Evolutionary conservation across 1,140 invertebrate genomes (phyloP), one percentile per base, ranked within the genome.

Genomic region (Spodoptera litura): DNA sequence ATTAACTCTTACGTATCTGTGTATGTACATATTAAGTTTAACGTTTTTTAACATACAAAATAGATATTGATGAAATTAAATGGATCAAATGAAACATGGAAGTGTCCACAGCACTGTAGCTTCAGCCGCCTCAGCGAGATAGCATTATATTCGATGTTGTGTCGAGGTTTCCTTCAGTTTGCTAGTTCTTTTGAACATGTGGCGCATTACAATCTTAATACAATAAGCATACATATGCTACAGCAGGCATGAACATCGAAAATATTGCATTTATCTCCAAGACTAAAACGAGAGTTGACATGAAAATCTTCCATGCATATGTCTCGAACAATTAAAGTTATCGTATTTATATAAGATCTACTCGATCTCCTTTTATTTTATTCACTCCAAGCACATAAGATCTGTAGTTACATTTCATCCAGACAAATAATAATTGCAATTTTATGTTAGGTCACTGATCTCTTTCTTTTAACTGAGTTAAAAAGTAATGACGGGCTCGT

Each of bases 361-460:
- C 31, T 31, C 4, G 31, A 31, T 31, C 4, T 31, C 3, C 27
- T 61, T 61, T 15, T 52, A 53, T 70, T 70, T 68, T 10, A 10
- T 6, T 44, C 38, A 44, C 38, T 2, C 51, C 49, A 70, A 12
- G 27, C 20, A 27, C 51, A 70, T 55, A n/a, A 38, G 11, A 31
- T 55, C 38, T 70, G 15, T 55, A 71, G n/a, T 35, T 13, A 56
- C 15, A 59, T 59, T 49, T 49, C 38, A 56, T 73, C 56, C 38
- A 71, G 53, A n/a, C 55, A 59, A 61, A 27, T 44, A 44, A 44
- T 44, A 44, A 72, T 73, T 73, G 27, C 71, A 73, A 59, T 31
- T 59, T 49, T 75, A 75, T 53, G 49, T 53, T 75, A 75, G 49
- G 31, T 62, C 62, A 59, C 55, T 74, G 53, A 72, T 71, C 58